Percentiles rank a stretch among this genome's conserved stretches.
Conservation (phyloP, 2,797 vertebrate species). For the Melanotaenia pygmaea region DNA sequence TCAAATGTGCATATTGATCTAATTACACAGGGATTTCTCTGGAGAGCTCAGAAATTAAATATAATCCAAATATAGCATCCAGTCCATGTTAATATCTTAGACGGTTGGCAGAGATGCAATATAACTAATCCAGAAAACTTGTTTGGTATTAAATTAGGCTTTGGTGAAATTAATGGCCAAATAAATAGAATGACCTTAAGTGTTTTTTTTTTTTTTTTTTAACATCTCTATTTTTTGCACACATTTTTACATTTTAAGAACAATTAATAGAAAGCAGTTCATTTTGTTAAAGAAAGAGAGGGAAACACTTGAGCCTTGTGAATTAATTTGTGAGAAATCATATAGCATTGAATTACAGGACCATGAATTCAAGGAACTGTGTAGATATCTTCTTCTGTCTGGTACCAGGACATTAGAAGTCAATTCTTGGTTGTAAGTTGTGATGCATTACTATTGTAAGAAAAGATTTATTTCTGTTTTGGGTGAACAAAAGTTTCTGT, state of each 20-base stretch:
- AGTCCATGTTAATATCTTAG: slow-evolving; percentile 27
- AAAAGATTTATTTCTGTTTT: too few relatives aligned
- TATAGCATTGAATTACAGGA: too few relatives aligned
- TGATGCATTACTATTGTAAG: too few relatives aligned
- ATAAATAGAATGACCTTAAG: too few relatives aligned
- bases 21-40: slow-evolving; percentile 89
- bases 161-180: background rate
- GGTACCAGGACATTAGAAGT: too few relatives aligned
- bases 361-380: too few relatives aligned
- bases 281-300: background rate
- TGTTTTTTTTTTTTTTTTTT: background rate
- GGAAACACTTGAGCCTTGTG: too few relatives aligned
- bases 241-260: background rate
- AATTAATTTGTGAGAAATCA: too few relatives aligned
- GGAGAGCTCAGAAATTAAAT: slow-evolving; percentile 60
- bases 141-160: slow-evolving; percentile 12
- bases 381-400: too few relatives aligned
- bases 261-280: too few relatives aligned
- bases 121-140: background rate
- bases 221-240: background rate
- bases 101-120: slow-evolving; percentile 9
- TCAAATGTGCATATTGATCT: slow-evolving; percentile 95
- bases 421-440: too few relatives aligned
- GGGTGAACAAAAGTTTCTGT: too few relatives aligned
- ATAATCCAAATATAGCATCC: slow-evolving; percentile 40